These are phyloP conservation scores for Orchestia grillus DNA, from an alignment of 1,140 invertebrate species.

Conservation along the genomic window DNA sequence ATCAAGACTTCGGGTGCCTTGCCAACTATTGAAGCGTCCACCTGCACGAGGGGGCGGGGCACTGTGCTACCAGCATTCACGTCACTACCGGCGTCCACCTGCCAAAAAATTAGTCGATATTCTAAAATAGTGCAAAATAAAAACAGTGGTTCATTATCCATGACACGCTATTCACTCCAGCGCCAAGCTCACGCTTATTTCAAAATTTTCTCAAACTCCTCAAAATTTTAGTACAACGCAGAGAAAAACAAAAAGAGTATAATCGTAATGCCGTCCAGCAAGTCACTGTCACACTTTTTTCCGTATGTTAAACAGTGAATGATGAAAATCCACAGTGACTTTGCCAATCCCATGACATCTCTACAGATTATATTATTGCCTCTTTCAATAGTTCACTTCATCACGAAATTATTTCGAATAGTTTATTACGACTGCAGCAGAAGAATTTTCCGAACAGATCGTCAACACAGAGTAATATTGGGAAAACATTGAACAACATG, in stretches of 20 bases:
- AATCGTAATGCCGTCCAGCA: background rate
- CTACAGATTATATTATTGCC: too few relatives aligned
- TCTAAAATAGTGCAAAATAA: background rate
- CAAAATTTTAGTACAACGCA: background rate
- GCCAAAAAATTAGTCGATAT: background rate
- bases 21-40: background rate
- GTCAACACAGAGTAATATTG: too few relatives aligned
- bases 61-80: background rate
- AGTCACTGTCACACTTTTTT: background rate
- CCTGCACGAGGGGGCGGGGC: background rate
- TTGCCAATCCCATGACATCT: too few relatives aligned
- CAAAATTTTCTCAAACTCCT: background rate
- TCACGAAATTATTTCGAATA: too few relatives aligned
- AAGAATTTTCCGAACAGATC: too few relatives aligned
- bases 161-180: background rate
- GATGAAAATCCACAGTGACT: too few relatives aligned
- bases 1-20: background rate
- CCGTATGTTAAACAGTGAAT: too few relatives aligned
- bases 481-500: too few relatives aligned
- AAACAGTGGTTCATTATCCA: background rate
- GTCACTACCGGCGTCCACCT: background rate
- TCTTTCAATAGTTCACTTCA: too few relatives aligned
- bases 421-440: too few relatives aligned
- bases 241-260: background rate
- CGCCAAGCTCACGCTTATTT: background rate